Conservation (phyloP, 2,888 invertebrate species). For the Holacanthella duospinosa region DNA sequence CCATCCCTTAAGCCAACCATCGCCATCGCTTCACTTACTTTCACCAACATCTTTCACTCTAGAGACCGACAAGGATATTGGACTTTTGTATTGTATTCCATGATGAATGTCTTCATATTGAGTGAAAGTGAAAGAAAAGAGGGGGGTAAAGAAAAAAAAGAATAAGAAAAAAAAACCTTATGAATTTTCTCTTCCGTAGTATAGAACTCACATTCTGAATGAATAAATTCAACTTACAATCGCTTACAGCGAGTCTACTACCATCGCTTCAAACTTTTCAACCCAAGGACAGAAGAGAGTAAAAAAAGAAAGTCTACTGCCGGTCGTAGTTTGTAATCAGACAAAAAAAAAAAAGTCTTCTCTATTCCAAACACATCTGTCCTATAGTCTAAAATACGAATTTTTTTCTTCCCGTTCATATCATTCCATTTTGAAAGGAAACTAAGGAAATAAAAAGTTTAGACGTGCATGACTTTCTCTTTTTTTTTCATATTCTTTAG, state of each 20-base stretch:
- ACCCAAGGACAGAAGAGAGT: no score
- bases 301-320: no score
- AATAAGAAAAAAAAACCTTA: no score
- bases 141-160: no score
- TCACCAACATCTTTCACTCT: no score
- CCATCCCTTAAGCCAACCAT: no score
- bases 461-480: not conserved
- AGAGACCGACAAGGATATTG: no score
- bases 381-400: not conserved
- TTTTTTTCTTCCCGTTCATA: not conserved
- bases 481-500: not conserved
- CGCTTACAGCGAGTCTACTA: no score
- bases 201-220: not conserved
- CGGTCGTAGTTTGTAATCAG: no score
- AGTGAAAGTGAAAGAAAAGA: not conserved
- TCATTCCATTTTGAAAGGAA: not conserved
- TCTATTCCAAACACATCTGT: not conserved
- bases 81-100: not conserved
- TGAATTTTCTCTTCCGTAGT: not conserved
- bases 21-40: no score
- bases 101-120: conserved; percentile 3
- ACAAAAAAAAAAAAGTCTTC: not conserved
- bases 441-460: not conserved
- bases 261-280: no score
- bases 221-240: not conserved